Percentiles rank a stretch among this genome's conserved stretches.
Evolutionary conservation across 2,888 invertebrate species (phyloP).

Genomic region (Leptinotarsa rubiginosa): DNA sequence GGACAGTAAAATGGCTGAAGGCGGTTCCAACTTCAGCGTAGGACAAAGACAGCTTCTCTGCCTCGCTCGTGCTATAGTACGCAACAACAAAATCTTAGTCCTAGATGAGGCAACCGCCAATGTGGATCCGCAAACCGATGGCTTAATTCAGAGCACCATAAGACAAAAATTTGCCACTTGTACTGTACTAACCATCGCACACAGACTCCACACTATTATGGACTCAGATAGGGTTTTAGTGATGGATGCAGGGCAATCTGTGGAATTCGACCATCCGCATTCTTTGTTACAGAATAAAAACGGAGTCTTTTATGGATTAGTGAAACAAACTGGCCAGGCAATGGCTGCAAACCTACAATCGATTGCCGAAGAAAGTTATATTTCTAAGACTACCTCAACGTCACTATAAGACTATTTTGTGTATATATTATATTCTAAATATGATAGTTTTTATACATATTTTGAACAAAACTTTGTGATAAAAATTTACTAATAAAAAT

Average conservation of each 20-base stretch:
- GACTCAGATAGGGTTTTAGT: constrained; percentile 86
- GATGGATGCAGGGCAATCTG: constrained; percentile 80
- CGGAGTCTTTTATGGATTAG: constrained; percentile 65
- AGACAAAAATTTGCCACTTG: constrained; percentile 79
- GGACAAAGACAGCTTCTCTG: constrained; percentile 77
- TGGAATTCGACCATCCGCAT: constrained; percentile 83
- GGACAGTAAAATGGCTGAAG: constrained; percentile 80
- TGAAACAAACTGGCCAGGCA: constrained; percentile 74
- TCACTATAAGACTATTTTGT: neutral
- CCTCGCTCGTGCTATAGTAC: constrained; percentile 72
- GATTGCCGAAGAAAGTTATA: constrained; percentile 48
- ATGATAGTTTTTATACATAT: neutral
- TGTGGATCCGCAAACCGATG: constrained; percentile 83
- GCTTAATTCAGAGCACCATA: constrained; percentile 83
- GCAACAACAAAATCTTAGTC: constrained; percentile 64
- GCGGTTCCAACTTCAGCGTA: constrained; percentile 67
- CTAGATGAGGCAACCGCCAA: constrained; percentile 84
- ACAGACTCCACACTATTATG: constrained; percentile 87
- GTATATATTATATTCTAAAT: neutral
- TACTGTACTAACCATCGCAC: constrained; percentile 87
- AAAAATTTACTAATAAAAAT: too few relatives aligned
- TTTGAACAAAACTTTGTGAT: too few relatives aligned
- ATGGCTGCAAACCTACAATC: constrained; percentile 51
- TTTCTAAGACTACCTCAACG: neutral
- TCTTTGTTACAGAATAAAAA: constrained; percentile 68